A percentile compares a stretch with the other conserved stretches of the same genome.
Conservation (phyloP, 2,888 invertebrate genomes). For the Dioctria linearis region DNA sequence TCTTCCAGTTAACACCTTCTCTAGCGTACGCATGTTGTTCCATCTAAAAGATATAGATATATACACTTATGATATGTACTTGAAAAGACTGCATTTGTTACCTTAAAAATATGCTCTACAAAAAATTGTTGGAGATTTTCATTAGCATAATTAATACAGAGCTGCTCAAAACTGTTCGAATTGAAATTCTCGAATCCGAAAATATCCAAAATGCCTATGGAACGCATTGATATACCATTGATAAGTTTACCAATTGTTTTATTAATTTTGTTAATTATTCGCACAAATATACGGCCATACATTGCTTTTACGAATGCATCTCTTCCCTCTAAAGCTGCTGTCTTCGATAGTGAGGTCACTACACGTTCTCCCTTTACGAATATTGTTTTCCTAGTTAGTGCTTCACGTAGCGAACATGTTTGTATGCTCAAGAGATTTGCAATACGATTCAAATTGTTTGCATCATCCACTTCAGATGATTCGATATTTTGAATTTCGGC, state of each 20-base stretch:
- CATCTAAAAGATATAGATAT: constrained; percentile 69
- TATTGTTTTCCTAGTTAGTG: constrained; percentile 89
- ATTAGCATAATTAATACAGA: constrained; percentile 97
- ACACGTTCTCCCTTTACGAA: constrained; percentile 88
- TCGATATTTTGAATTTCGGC: constrained; percentile 86
- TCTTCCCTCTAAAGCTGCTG: constrained; percentile 85
- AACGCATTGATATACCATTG: constrained; percentile 72
- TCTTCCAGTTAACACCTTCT: constrained; percentile 92
- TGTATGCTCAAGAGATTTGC: constrained; percentile 82
- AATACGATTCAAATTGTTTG: constrained; percentile 78
- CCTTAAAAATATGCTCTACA: constrained; percentile 94
- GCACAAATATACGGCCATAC: constrained; percentile 91
- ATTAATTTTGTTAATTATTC: constrained; percentile 92
- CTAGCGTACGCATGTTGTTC: constrained; percentile 94
- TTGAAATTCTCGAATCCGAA: constrained; percentile 98
- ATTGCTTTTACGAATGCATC: constrained; percentile 95
- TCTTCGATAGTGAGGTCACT: constrained; percentile 81
- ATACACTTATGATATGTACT: too few species aligned
- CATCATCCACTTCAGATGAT: constrained; percentile 86
- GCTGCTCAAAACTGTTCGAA: constrained; percentile 93
- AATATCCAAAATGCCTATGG: constrained; percentile 95
- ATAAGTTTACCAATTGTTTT: constrained; percentile 79
- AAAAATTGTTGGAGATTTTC: constrained; percentile 98
- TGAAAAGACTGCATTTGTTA: constrained; percentile 51
- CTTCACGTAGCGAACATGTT: constrained; percentile 80